These are phyloP conservation scores for Anoplolepis gracilipes DNA, from an alignment of 1,140 invertebrate genomes.

Conservation along the genomic window DNA sequence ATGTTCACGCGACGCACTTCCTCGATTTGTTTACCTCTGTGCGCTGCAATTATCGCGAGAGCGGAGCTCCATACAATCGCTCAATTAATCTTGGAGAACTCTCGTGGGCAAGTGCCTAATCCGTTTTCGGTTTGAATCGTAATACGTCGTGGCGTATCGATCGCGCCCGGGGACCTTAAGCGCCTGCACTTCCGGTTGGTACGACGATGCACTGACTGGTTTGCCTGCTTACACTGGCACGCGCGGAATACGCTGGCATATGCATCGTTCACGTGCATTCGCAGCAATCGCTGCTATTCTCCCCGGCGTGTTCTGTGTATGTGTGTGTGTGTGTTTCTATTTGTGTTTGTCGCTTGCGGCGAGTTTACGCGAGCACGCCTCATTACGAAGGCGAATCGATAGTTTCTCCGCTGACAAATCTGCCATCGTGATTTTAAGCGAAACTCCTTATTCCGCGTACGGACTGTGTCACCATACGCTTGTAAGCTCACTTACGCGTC, in stretches of 20 bases:
- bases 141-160: conserved; percentile 47
- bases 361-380: conserved; percentile 67
- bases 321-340: background rate
- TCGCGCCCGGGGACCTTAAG: conserved; percentile 33
- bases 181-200: conserved; percentile 46
- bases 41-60: conserved; percentile 20
- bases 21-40: background rate
- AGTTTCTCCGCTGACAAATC: conserved; percentile 78
- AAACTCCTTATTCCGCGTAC: conserved; percentile 18
- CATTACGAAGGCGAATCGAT: conserved; percentile 79
- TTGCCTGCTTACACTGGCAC: conserved; percentile 29
- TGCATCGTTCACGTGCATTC: conserved; percentile 39
- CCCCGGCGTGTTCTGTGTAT: background rate
- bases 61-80: conserved; percentile 35
- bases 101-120: conserved; percentile 37
- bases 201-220: conserved; percentile 28
- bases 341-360: conserved; percentile 33
- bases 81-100: conserved; percentile 45
- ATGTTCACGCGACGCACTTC: background rate
- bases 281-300: conserved; percentile 59
- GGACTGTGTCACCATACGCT: conserved; percentile 7
- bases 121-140: conserved; percentile 54
- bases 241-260: conserved; percentile 19
- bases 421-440: conserved; percentile 36
- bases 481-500: background rate